Conservation (phyloP, 64 coral and sea anemone species). For the Montipora capricornis region DNA sequence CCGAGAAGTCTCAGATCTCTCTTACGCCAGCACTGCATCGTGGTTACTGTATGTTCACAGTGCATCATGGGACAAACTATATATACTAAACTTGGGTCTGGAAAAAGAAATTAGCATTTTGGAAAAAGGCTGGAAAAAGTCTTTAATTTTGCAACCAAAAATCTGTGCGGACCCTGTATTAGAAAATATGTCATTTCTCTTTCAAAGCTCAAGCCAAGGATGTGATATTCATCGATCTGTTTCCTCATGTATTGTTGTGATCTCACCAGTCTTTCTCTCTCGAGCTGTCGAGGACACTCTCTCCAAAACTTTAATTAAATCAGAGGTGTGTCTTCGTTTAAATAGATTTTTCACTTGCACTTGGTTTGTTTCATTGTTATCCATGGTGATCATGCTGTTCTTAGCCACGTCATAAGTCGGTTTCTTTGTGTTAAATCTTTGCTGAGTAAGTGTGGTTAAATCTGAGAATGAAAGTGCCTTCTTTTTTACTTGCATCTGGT, state of each 20-base stretch:
- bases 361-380: neutral
- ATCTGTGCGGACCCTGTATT: no score
- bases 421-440: neutral
- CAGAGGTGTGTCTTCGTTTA: neutral
- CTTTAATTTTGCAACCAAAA: no score
- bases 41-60: no score
- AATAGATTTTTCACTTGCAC: neutral
- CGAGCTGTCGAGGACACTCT: neutral
- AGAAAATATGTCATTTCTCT: neutral
- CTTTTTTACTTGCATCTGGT: neutral
- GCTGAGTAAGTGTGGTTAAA: neutral
- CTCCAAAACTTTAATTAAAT: neutral
- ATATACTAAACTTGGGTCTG: no score
- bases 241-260: neutral
- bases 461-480: constrained; percentile 1
- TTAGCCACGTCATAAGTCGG: neutral
- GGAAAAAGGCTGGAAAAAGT: no score
- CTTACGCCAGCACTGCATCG: no score
- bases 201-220: neutral
- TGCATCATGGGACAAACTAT: no score
- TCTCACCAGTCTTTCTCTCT: neutral
- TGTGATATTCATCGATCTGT: neutral
- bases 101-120: no score
- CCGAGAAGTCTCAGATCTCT: no score
- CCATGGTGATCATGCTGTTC: neutral